A percentile compares a stretch with the other conserved stretches of the same genome.
phyloP scores from a whole-genome alignment of 2,888 invertebrate species.

The Villa cingulata region DNA sequence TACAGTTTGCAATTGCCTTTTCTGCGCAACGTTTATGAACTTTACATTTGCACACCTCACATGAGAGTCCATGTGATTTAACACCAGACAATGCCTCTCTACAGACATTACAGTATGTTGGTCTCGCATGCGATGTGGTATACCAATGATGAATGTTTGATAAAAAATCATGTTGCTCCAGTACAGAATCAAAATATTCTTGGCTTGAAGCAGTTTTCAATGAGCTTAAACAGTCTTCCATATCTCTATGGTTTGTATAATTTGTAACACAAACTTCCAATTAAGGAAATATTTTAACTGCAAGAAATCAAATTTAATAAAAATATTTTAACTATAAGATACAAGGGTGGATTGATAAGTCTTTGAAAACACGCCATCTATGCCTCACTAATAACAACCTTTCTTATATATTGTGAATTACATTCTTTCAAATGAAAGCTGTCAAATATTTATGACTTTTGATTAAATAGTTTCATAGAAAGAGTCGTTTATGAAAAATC shows the following conservation, averaged over 20 bases:
- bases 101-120: constrained; percentile 95
- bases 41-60: constrained; percentile 96
- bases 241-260: constrained; percentile 72
- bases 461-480: too few species aligned
- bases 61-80: constrained; percentile 89
- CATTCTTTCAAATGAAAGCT: too few species aligned
- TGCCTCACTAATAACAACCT: too few species aligned
- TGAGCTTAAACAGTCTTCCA: constrained; percentile 86
- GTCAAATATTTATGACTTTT: too few species aligned
- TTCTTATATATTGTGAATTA: too few species aligned
- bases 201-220: constrained; percentile 54
- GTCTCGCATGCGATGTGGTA: constrained; percentile 84
- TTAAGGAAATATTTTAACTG: too few species aligned
- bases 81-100: constrained; percentile 85
- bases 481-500: too few species aligned
- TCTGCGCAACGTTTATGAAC: constrained; percentile 91
- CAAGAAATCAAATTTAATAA: too few species aligned
- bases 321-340: too few species aligned
- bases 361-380: too few species aligned
- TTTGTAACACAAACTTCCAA: too few species aligned
- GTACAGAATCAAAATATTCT: constrained; percentile 38
- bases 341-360: too few species aligned
- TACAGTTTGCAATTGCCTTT: constrained; percentile 87
- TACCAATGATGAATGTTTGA: constrained; percentile 71
- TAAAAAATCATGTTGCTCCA: constrained; percentile 51